These are phyloP conservation scores for Apamea epomidion DNA, from an alignment of 2,888 invertebrate genomes.

Conservation along the genomic window DNA sequence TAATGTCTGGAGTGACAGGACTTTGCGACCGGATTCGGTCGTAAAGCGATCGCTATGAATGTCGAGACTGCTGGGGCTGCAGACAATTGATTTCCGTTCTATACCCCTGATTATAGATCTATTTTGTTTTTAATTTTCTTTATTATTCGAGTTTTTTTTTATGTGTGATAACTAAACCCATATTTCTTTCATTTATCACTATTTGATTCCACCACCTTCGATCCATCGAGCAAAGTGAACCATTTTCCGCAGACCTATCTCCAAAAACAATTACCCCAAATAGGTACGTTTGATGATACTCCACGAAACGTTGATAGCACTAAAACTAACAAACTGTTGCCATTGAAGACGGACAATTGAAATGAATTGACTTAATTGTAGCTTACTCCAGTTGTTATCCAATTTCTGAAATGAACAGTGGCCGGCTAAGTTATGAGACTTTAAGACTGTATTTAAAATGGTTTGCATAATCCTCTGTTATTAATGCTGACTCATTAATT, in stretches of 20 bases:
- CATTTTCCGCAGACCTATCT: conserved; percentile 15
- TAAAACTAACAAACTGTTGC: conserved; percentile 62
- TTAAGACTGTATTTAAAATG: conserved; percentile 40
- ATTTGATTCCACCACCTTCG: neutral
- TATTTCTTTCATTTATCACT: neutral
- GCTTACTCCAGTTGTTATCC: conserved; percentile 61
- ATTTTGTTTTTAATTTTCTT: too few relatives aligned
- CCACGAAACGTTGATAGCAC: conserved; percentile 57
- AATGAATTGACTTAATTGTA: conserved; percentile 64
- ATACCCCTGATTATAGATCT: neutral
- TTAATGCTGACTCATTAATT: neutral
- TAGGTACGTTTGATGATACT: conserved; percentile 36
- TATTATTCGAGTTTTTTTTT: too few relatives aligned
- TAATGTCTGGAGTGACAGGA: too few relatives aligned
- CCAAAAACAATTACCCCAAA: conserved; percentile 56
- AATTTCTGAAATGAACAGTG: conserved; percentile 64
- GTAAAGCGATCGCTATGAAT: too few relatives aligned
- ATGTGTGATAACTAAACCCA: neutral
- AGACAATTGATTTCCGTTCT: too few relatives aligned
- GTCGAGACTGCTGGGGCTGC: too few relatives aligned
- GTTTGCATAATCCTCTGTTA: conserved; percentile 15
- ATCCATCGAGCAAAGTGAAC: conserved; percentile 35
- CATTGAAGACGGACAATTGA: conserved; percentile 58
- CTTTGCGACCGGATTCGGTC: too few relatives aligned
- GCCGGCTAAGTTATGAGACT: conserved; percentile 56